Percentiles rank a stretch among this genome's conserved stretches.
Evolutionary conservation across 2,888 invertebrate species (phyloP).

Genomic region (Seladonia tumulorum): DNA sequence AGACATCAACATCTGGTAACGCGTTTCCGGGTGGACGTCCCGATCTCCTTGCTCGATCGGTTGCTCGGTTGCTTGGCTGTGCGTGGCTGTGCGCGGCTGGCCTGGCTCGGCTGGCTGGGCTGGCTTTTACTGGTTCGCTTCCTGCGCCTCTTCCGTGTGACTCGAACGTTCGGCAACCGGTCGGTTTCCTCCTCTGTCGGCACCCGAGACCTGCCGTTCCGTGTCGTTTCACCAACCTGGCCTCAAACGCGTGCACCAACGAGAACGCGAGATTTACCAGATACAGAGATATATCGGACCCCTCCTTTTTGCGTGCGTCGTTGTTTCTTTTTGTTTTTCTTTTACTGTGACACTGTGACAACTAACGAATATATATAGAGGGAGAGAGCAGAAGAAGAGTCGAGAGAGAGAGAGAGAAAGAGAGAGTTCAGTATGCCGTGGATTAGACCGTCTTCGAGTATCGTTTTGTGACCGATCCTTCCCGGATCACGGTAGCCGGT

Average conservation of each 20-base stretch:
- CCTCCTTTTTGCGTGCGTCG: neutral
- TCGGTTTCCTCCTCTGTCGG: constrained; percentile 5
- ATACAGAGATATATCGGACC: neutral
- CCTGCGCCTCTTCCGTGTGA: constrained; percentile 19
- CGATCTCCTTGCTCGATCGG: constrained; percentile 13
- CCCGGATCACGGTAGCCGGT: constrained; percentile 22
- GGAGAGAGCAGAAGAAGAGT: neutral
- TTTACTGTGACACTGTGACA: neutral
- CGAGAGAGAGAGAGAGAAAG: neutral
- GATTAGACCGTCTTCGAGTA: constrained; percentile 9
- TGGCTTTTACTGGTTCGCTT: constrained; percentile 4
- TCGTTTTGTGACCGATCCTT: constrained; percentile 41
- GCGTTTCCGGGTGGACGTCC: constrained; percentile 46
- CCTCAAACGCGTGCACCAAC: neutral
- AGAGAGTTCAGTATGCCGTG: constrained; percentile 49
- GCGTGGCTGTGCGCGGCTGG: constrained; percentile 2
- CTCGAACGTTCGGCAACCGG: constrained; percentile 22
- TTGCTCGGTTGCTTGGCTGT: neutral
- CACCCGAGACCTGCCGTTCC: neutral
- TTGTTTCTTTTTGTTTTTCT: neutral
- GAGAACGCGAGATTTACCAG: neutral
- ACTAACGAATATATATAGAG: neutral
- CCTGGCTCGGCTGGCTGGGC: neutral
- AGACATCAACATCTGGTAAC: constrained; percentile 61
- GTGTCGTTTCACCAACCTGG: neutral